A percentile compares a stretch with the other conserved stretches of the same genome.
phyloP scores from a whole-genome alignment of 2,888 invertebrate genomes.

The Halictus ligatus region DNA sequence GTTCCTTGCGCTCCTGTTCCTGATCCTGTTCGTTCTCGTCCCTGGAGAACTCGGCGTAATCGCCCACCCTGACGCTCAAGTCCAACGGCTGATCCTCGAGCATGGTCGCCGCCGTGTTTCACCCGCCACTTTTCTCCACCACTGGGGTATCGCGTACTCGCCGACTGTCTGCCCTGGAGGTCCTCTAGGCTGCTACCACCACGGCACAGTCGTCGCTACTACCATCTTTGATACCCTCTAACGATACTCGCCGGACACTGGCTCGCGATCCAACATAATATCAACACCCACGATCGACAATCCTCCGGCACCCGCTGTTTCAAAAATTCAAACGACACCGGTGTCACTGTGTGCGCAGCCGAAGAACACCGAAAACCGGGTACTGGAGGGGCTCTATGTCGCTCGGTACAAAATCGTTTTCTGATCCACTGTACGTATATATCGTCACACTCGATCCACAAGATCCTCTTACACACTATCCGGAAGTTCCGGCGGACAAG shows the following conservation, averaged over 20 bases:
- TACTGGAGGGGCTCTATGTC: background rate
- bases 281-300: background rate
- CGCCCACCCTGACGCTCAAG: constrained; percentile 87
- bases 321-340: background rate
- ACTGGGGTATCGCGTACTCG: background rate
- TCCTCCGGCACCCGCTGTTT: background rate
- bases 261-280: constrained; percentile 45
- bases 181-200: constrained; percentile 61
- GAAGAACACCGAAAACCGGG: background rate
- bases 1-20: constrained; percentile 76
- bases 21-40: constrained; percentile 83
- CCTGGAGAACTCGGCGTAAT: constrained; percentile 78
- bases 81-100: constrained; percentile 91
- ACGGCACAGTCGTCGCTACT: constrained; percentile 57
- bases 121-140: background rate
- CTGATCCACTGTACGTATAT: background rate
- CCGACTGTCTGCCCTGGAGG: background rate
- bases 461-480: background rate
- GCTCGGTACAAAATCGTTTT: background rate
- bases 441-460: background rate
- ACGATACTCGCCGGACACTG: constrained; percentile 36
- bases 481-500: background rate
- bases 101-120: constrained; percentile 69
- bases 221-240: constrained; percentile 1
- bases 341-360: background rate